These are phyloP conservation scores for Oceanites oceanicus DNA, from an alignment of 2,113 vertebrate species.

Conservation along the genomic window DNA sequence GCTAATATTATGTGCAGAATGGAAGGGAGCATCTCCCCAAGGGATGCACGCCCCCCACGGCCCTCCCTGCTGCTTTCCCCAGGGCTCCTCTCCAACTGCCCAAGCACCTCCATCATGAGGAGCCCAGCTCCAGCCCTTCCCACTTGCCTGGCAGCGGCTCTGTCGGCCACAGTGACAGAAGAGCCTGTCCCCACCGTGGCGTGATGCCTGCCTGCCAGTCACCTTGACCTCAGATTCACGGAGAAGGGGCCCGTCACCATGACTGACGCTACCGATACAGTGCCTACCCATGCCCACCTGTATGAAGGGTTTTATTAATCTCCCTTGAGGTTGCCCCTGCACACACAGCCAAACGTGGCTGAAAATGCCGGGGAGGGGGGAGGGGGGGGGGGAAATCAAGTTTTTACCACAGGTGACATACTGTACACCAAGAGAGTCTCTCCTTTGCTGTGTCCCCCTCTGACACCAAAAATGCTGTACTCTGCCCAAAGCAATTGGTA, in stretches of 20 bases:
- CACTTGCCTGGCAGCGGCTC: rapidly evolving
- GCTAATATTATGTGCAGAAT: neutral
- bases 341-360: neutral
- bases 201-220: neutral
- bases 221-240: neutral
- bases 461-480: neutral
- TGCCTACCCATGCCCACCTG: too few species aligned
- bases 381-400: neutral
- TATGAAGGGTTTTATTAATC: neutral
- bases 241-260: neutral
- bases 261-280: neutral
- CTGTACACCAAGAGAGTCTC: neutral
- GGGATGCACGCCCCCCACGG: rapidly evolving
- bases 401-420: neutral
- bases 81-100: neutral
- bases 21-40: neutral
- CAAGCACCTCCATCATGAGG: neutral
- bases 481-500: neutral
- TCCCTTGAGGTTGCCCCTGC: neutral
- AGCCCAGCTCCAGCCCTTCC: neutral
- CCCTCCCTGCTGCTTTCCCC: neutral
- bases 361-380: neutral
- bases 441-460: neutral
- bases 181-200: rapidly evolving
- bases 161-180: rapidly evolving